Percentiles rank a stretch among this genome's conserved stretches.
Evolutionary conservation across 2,797 vertebrate species (phyloP).

Genomic region (Serranus cabrilla): DNA sequence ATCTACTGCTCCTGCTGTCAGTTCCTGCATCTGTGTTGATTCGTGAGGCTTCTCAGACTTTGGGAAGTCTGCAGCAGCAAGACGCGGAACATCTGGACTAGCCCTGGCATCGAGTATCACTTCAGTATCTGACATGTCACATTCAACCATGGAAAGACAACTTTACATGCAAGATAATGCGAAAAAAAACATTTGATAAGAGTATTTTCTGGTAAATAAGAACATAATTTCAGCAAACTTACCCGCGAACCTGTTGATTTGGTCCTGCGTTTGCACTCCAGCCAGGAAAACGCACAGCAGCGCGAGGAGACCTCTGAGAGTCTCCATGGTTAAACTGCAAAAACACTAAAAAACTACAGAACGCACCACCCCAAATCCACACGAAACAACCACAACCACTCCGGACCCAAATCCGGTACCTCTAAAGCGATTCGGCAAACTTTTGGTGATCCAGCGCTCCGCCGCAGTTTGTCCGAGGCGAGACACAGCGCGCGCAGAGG

Average conservation of each 20-base stretch:
- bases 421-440: constrained; percentile 43
- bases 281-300: constrained; percentile 73
- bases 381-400: constrained; percentile 33
- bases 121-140: neutral
- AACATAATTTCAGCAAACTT: constrained; percentile 51
- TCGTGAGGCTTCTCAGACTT: neutral
- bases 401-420: constrained; percentile 18
- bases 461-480: constrained; percentile 64
- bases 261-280: constrained; percentile 52
- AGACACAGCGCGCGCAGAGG: constrained; percentile 75
- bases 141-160: neutral
- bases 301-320: constrained; percentile 71
- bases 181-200: rapidly evolving
- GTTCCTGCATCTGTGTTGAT: constrained; percentile 5
- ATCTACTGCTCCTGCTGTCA: neutral
- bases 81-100: constrained; percentile 41
- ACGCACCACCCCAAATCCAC: neutral
- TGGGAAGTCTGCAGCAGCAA: neutral
- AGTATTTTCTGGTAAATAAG: neutral
- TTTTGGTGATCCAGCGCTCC: constrained; percentile 65
- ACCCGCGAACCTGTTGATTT: constrained; percentile 60
- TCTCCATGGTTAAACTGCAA: constrained; percentile 69
- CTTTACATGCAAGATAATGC: neutral
- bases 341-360: constrained; percentile 5
- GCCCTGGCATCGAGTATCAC: constrained; percentile 12